These are phyloP conservation scores for Melanocharis versteri DNA, from an alignment of 2,113 vertebrate species.

Conservation along the genomic window DNA sequence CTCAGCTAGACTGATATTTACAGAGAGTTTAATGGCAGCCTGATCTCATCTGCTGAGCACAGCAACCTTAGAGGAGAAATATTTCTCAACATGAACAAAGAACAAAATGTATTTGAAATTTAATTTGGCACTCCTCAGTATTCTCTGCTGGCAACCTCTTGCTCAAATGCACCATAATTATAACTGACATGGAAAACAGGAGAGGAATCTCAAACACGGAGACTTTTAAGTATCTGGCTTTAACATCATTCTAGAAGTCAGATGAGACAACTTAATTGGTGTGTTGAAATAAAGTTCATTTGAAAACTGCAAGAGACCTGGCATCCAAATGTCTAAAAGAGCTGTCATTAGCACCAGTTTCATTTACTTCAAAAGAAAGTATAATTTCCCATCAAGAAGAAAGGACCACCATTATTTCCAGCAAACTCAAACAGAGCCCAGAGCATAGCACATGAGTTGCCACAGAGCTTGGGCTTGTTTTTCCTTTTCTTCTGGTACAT, in stretches of 20 bases:
- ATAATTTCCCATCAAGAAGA: not conserved
- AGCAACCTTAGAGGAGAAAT: not conserved
- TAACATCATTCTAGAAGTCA: not conserved
- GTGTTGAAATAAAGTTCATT: not conserved
- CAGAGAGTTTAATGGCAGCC: not conserved
- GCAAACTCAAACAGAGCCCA: not conserved
- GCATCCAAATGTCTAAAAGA: not conserved
- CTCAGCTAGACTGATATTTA: not conserved
- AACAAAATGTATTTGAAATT: conserved; percentile 45
- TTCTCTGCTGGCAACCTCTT: not conserved
- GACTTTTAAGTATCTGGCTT: not conserved
- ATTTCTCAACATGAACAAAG: conserved; percentile 9
- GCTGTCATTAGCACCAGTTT: not conserved
- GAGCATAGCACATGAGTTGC: fast-evolving
- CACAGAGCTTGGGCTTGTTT: not conserved
- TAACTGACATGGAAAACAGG: not conserved
- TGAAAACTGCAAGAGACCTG: not conserved
- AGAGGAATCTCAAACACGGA: not conserved
- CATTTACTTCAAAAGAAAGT: not conserved
- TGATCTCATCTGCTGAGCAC: not conserved
- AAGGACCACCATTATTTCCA: not conserved
- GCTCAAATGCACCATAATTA: conserved; percentile 19
- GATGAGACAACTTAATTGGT: not conserved
- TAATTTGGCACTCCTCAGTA: conserved; percentile 28
- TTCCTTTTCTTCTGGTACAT: not conserved